Base-by-base conservation (phyloP, 1,140 invertebrate species). In the Pogonomyrmex californicus region DNA sequence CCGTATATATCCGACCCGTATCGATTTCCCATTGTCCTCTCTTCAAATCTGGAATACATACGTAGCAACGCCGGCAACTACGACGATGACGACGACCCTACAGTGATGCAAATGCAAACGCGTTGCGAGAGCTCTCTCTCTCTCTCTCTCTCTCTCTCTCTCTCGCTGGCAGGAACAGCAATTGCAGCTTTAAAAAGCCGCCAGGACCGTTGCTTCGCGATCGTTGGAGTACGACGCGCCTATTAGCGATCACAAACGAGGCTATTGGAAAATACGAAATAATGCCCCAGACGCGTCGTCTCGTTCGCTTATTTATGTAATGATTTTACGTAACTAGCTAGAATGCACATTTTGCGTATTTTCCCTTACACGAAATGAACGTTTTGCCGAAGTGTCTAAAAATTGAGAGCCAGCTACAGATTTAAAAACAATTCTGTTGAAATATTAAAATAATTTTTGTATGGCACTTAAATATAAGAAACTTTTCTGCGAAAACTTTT, bases 21-120 rank as follows among this genome's bases (percentile, higher is more conserved):
- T 90, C 88, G 88, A 90, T 90, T 90, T 90, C 83, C 83, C 83
- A 90, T 90, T 90, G 87, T 89, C 87, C 87, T 89, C 77, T 76
- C 77, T 82, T 82, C 75, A 60, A 83, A 89, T 90, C 56, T 65
- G 56, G 36, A 68, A 63, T 81, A 41, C 76, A 65, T 77, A 49
- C 76, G 63, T 49, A 75, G 66, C 23, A 38, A 14, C 23, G 17
- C 9, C 56, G 23, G 49, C 49, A 23, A 5, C 36, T 7, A 54
- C 58, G 58, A 62, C 12, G 41, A 68, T n/a, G 44, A 63, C 58
- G 30, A 30, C 60, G 62, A 68, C 23, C 7, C 78, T 41, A 70
- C 38, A 68, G 62, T 47, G 23, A 33, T 58, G 63, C 47, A 49
- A 54, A 68, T 68, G 62, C 68, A n/a, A 3, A 51, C 30, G 9